Percentiles rank a stretch among this genome's conserved stretches.
Conservation (phyloP, 2,888 invertebrate genomes). For the Drosophila imparisetae region DNA sequence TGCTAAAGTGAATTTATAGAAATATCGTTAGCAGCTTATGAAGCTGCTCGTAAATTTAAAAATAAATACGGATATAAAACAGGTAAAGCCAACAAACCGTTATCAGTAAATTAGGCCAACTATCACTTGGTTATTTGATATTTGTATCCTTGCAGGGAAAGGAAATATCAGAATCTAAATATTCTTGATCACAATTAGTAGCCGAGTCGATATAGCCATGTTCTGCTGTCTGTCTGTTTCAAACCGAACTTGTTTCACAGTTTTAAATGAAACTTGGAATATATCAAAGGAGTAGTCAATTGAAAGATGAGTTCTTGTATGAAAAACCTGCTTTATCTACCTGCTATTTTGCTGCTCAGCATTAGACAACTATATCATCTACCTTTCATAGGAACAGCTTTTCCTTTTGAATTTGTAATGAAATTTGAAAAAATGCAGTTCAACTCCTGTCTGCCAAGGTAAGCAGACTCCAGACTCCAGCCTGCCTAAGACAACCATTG, state of each 20-base stretch:
- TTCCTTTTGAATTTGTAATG: neutral
- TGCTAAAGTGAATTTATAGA: conserved; percentile 10
- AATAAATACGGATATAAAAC: neutral
- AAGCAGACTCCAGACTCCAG: neutral
- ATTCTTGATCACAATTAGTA: neutral
- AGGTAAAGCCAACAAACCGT: neutral
- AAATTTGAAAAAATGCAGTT: neutral
- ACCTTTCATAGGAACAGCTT: neutral
- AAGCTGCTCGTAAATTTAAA: neutral
- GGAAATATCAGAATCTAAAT: neutral
- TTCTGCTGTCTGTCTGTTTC: neutral
- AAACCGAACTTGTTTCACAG: no score
- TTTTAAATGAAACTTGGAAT: neutral
- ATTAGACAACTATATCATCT: neutral
- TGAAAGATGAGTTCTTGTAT: neutral
- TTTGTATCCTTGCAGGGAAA: neutral
- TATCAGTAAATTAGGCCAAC: neutral
- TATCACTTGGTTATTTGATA: neutral
- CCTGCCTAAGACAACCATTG: neutral
- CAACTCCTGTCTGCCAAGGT: neutral
- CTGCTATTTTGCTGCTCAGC: neutral
- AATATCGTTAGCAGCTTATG: conserved; percentile 3
- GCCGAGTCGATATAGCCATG: no score
- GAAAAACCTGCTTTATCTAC: neutral
- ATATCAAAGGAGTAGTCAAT: neutral